phyloP scores from a whole-genome alignment of 2,113 vertebrate species.

The Caloenas nicobarica region DNA sequence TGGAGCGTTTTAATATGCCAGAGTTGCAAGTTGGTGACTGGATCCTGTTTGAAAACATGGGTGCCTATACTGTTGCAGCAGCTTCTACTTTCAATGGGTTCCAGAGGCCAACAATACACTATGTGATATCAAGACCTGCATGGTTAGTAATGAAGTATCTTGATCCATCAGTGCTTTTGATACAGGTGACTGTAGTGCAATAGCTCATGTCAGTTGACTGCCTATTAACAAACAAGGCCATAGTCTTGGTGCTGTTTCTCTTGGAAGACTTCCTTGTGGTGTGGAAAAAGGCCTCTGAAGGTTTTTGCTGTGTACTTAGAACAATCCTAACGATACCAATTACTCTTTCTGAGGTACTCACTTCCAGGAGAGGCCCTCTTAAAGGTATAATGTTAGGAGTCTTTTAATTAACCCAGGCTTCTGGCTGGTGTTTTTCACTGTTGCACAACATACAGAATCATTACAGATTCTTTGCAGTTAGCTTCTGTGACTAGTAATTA shows the following conservation, averaged over 20 bases:
- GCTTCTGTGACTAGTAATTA: neutral
- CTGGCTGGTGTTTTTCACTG: neutral
- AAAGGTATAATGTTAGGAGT: neutral
- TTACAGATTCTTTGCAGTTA: neutral
- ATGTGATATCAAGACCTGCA: conserved; percentile 87
- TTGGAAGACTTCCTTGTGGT: neutral
- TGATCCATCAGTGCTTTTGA: neutral
- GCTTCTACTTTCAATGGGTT: conserved; percentile 98
- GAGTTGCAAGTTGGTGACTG: conserved; percentile 95
- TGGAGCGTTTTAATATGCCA: conserved; percentile 87
- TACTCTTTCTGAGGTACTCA: neutral
- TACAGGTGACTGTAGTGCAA: neutral
- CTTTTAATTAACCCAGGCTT: neutral
- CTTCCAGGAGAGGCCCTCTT: neutral
- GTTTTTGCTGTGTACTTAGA: neutral
- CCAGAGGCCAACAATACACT: conserved; percentile 89
- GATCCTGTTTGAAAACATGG: conserved; percentile 98
- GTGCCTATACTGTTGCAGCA: conserved; percentile 94
- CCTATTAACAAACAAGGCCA: neutral
- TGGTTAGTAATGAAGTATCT: conserved; percentile 81
- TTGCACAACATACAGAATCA: neutral
- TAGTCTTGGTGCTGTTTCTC: neutral
- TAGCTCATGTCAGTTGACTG: neutral
- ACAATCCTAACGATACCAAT: neutral
- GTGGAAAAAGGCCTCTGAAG: neutral